Conservation (phyloP, 2,797 vertebrate genomes). For the Onychomys leucogaster region DNA sequence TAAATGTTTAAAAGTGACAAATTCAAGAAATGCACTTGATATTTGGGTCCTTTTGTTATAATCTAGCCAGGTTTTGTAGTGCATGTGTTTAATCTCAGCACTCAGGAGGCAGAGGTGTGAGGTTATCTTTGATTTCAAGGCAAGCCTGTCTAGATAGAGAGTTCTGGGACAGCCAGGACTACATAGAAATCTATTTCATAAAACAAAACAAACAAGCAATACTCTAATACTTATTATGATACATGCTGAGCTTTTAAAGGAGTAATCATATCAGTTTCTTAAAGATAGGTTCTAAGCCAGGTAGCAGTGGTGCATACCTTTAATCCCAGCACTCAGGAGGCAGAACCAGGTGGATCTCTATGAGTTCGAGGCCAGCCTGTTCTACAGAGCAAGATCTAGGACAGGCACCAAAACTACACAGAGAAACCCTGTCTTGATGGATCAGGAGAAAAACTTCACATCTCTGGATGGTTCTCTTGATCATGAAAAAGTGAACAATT, state of each 20-base stretch:
- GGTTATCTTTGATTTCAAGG: background rate
- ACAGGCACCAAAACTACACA: too few species aligned
- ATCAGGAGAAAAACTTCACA: background rate
- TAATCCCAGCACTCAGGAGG: too few species aligned
- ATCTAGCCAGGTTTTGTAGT: background rate
- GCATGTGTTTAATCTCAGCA: background rate
- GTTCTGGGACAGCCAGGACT: background rate
- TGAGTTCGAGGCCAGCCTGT: too few species aligned
- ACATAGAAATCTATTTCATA: background rate
- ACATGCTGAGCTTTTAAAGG: background rate
- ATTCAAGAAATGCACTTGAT: background rate
- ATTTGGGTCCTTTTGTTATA: background rate
- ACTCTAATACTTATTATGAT: background rate
- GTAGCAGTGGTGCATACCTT: too few species aligned
- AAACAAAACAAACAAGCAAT: background rate
- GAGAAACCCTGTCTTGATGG: background rate
- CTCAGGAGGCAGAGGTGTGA: background rate
- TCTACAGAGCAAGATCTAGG: too few species aligned
- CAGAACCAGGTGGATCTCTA: too few species aligned
- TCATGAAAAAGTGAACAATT: background rate
- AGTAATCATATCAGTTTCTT: background rate
- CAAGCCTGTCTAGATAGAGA: too few species aligned
- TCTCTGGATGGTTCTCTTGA: background rate
- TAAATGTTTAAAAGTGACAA: constrained; percentile 8
- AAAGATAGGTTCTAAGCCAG: too few species aligned